A percentile compares a stretch with the other conserved stretches of the same genome.
phyloP scores from a whole-genome alignment of 2,888 invertebrate genomes.

The Metalampra italica region DNA sequence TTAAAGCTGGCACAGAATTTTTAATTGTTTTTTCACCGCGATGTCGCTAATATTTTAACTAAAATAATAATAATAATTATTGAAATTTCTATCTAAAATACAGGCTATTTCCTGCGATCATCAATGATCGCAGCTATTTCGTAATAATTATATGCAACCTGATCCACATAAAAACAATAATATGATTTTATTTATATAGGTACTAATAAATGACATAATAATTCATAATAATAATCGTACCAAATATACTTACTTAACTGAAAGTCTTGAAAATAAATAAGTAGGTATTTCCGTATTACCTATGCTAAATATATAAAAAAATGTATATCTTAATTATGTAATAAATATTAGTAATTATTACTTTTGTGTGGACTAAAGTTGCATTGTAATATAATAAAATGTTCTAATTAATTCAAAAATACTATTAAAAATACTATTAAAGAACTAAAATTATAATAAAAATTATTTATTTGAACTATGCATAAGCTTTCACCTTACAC shows the following conservation, averaged over 20 bases:
- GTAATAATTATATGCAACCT: slow-evolving; percentile 12
- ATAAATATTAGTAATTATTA: too few relatives aligned
- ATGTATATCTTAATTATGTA: too few relatives aligned
- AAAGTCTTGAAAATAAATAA: too few relatives aligned
- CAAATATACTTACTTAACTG: too few relatives aligned
- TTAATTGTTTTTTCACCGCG: slow-evolving; percentile 57
- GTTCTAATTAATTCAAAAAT: neutral
- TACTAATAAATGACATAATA: too few relatives aligned
- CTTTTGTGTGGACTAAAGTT: neutral
- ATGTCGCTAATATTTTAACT: slow-evolving; percentile 34
- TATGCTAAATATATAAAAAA: too few relatives aligned
- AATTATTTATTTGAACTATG: slow-evolving; percentile 23
- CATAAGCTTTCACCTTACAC: slow-evolving; percentile 29
- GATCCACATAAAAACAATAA: slow-evolving; percentile 5
- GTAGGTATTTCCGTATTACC: too few relatives aligned
- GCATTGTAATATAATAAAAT: neutral
- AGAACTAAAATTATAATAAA: slow-evolving; percentile 1
- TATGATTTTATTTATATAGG: too few relatives aligned
- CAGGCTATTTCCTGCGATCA: slow-evolving; percentile 3
- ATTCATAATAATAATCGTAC: too few relatives aligned
- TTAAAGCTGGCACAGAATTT: slow-evolving; percentile 72
- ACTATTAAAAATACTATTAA: neutral
- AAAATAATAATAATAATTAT: slow-evolving; percentile 9
- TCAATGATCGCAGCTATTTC: too few relatives aligned
- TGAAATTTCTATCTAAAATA: neutral